Evolutionary conservation across 2,113 vertebrate species (phyloP).

Genomic region (Epinephelus fuscoguttatus): DNA sequence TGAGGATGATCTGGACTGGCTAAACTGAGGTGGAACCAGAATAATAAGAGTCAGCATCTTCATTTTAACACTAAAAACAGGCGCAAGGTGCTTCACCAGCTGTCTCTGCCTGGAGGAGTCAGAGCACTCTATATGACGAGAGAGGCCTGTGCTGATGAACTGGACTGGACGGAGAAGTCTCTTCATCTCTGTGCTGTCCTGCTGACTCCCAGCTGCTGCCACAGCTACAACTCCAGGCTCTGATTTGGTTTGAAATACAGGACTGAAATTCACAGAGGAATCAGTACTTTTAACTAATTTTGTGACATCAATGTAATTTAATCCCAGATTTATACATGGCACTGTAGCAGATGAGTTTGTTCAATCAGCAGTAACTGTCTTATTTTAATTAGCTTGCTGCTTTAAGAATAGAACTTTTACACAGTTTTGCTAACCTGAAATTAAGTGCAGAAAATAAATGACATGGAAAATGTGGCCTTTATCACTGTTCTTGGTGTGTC

Average conservation of each 20-base stretch:
- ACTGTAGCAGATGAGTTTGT: constrained; percentile 40
- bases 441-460: constrained; percentile 67
- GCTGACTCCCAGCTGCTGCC: constrained; percentile 2
- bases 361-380: constrained; percentile 35
- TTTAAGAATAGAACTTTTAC: constrained; percentile 62
- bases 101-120: background rate
- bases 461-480: constrained; percentile 16
- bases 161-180: background rate
- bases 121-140: background rate
- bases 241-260: constrained; percentile 18
- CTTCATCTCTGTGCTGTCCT: background rate
- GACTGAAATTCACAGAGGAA: constrained; percentile 12
- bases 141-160: constrained; percentile 11
- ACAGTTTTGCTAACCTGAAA: constrained; percentile 60
- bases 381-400: constrained; percentile 64
- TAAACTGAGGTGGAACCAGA: constrained; percentile 83
- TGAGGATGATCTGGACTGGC: constrained; percentile 91
- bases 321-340: constrained; percentile 27
- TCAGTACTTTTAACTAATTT: constrained; percentile 11
- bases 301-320: constrained; percentile 25
- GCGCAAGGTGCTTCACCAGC: background rate
- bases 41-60: background rate
- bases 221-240: background rate
- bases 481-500: background rate
- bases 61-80: background rate